Evolutionary conservation across 2,797 vertebrate species (phyloP).

Genomic region (Crypturellus tataupa): DNA sequence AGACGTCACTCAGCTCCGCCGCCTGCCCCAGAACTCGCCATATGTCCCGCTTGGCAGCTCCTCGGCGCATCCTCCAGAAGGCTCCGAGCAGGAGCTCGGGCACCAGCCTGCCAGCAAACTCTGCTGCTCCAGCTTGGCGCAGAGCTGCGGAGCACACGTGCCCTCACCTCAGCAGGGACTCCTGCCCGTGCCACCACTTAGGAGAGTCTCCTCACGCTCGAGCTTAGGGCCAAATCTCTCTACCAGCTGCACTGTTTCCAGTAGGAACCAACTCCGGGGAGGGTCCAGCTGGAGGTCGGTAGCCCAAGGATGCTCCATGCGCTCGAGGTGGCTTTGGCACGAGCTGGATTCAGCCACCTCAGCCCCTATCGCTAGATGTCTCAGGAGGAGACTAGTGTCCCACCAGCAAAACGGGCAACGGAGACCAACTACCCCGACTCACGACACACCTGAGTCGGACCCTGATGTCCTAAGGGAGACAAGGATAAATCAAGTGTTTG

Average conservation of each 20-base stretch:
- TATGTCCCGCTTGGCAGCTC: slow-evolving; percentile 24
- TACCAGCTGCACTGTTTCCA: neutral
- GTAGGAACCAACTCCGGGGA: neutral
- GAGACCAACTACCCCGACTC: neutral
- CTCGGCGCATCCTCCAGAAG: neutral
- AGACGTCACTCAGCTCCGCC: neutral
- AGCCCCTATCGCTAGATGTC: neutral
- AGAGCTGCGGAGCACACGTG: neutral
- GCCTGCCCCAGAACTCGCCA: slow-evolving; percentile 20
- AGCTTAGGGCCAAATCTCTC: neutral
- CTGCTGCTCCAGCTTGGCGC: neutral
- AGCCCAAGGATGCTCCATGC: neutral
- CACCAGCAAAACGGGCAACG: neutral
- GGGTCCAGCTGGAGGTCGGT: neutral
- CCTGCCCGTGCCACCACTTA: neutral
- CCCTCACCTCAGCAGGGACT: neutral
- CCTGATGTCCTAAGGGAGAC: neutral
- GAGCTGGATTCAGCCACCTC: neutral
- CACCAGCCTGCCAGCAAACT: neutral
- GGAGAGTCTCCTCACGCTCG: neutral
- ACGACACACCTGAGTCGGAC: neutral
- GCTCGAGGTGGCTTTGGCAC: neutral
- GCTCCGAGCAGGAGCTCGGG: neutral
- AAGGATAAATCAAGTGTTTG: neutral
- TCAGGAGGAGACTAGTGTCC: neutral